Conservation (phyloP, 2,888 invertebrate species). For the Melanargia galathea region DNA sequence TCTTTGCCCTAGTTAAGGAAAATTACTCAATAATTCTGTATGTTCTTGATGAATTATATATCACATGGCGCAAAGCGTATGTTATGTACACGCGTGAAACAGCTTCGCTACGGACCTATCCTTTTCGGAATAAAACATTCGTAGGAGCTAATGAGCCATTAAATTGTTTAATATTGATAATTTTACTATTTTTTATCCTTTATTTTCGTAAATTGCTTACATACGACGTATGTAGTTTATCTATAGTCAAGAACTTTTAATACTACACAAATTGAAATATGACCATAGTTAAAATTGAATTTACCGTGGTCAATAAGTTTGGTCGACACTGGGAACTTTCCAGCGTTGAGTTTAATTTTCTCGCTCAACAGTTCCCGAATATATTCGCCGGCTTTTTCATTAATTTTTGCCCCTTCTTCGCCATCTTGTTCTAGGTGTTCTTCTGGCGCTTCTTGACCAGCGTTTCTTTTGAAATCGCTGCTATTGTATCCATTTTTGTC, state of each 20-base stretch:
- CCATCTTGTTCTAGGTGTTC: conserved; percentile 74
- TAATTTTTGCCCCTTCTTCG: conserved; percentile 79
- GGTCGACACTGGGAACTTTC: conserved; percentile 86
- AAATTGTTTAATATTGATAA: not conserved
- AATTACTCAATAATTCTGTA: not conserved
- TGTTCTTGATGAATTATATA: not conserved
- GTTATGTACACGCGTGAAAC: not conserved
- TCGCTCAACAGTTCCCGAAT: conserved; percentile 88
- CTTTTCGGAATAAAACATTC: not conserved
- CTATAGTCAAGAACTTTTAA: not conserved
- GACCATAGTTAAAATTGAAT: not conserved
- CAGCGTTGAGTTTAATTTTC: conserved; percentile 84
- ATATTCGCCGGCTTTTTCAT: conserved; percentile 90
- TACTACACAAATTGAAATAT: not conserved
- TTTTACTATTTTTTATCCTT: not conserved
- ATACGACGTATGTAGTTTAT: too few relatives aligned
- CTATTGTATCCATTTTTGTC: conserved; percentile 76
- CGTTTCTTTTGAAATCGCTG: conserved; percentile 75
- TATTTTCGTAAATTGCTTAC: too few relatives aligned
- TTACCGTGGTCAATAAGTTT: conserved; percentile 89
- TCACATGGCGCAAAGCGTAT: not conserved
- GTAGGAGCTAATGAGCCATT: not conserved
- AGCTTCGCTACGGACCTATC: not conserved
- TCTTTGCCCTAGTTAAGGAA: too few relatives aligned
- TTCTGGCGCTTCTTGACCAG: conserved; percentile 53